A percentile compares a stretch with the other conserved stretches of the same genome.
Conservation (phyloP, 2,797 vertebrate genomes). For the Jordanella pulchra region DNA sequence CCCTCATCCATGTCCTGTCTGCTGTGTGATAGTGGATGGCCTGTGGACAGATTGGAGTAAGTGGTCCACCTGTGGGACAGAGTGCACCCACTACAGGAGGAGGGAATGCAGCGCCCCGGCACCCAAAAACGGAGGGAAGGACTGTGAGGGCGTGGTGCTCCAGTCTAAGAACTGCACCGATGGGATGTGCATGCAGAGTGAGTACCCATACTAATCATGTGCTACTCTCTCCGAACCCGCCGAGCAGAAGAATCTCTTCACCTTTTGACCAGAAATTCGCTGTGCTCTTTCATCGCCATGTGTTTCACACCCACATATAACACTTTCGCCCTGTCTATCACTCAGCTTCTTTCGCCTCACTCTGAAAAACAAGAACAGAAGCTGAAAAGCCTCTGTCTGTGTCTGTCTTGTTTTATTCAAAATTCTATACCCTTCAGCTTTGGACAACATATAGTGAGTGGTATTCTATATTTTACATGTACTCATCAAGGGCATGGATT, state of each 20-base stretch:
- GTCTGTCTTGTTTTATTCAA: slow-evolving; percentile 33
- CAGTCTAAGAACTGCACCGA: slow-evolving; percentile 99
- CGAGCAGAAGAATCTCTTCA: slow-evolving; percentile 45
- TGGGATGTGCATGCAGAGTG: slow-evolving; percentile 98
- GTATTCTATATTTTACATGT: background rate
- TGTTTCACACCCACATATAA: slow-evolving; percentile 59
- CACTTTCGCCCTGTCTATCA: slow-evolving; percentile 47
- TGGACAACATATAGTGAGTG: background rate
- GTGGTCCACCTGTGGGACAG: slow-evolving; percentile 97
- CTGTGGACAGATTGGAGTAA: slow-evolving; percentile 98
- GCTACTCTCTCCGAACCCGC: slow-evolving; percentile 67
- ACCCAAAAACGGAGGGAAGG: slow-evolving; percentile 95
- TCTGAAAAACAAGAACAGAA: slow-evolving; percentile 54
- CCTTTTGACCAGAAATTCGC: slow-evolving; percentile 62
- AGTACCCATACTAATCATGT: slow-evolving; percentile 77
- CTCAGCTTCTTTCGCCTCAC: slow-evolving; percentile 50
- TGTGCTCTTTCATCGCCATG: slow-evolving; percentile 58
- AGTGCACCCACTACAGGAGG: slow-evolving; percentile 97
- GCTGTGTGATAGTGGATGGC: slow-evolving; percentile 90
- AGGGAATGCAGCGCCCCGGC: slow-evolving; percentile 91
- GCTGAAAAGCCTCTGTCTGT: slow-evolving; percentile 23
- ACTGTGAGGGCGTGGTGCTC: slow-evolving; percentile 93
- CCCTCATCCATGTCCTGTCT: slow-evolving; percentile 59
- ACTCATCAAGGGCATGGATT: background rate
- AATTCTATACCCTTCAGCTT: background rate